Conservation (phyloP, 2,888 invertebrate species). For the Julus scandinavius region DNA sequence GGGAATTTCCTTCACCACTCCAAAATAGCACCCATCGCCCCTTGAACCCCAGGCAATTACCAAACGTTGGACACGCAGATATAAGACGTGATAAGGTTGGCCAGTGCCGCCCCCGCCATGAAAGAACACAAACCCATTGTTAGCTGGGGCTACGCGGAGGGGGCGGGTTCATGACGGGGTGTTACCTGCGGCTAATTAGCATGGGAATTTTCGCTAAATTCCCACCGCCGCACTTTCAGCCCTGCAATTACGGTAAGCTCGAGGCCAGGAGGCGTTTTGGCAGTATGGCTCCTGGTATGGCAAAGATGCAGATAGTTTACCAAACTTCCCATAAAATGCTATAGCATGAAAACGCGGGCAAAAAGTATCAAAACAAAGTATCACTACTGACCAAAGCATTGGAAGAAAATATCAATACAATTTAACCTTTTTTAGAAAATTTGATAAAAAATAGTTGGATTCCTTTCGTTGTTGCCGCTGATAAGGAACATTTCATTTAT, state of each 20-base stretch:
- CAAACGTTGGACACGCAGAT: background rate
- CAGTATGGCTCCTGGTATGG: background rate
- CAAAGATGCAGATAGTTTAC: background rate
- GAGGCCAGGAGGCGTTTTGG: background rate
- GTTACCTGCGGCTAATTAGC: slow-evolving; percentile 13
- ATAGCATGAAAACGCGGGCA: too few relatives aligned
- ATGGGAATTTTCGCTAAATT: slow-evolving; percentile 20
- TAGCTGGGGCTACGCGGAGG: background rate
- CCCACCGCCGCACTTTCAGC: background rate
- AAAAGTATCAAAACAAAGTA: too few relatives aligned
- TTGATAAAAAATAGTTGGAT: too few relatives aligned
- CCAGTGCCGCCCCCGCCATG: background rate
- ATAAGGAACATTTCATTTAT: too few relatives aligned
- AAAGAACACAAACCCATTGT: background rate
- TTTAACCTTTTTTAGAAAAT: too few relatives aligned
- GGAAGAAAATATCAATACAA: too few relatives aligned
- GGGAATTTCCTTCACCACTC: background rate
- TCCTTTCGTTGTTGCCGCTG: too few relatives aligned
- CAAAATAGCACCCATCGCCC: background rate
- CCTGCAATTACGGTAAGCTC: background rate
- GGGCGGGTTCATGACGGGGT: background rate
- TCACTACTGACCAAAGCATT: too few relatives aligned
- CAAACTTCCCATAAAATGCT: too few relatives aligned
- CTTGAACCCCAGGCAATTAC: background rate
- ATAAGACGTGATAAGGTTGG: background rate